Percentiles rank a stretch among this genome's conserved stretches.
These are phyloP conservation scores for Aplocera efformata DNA, from an alignment of 2,888 invertebrate species.

Conservation along the genomic window DNA sequence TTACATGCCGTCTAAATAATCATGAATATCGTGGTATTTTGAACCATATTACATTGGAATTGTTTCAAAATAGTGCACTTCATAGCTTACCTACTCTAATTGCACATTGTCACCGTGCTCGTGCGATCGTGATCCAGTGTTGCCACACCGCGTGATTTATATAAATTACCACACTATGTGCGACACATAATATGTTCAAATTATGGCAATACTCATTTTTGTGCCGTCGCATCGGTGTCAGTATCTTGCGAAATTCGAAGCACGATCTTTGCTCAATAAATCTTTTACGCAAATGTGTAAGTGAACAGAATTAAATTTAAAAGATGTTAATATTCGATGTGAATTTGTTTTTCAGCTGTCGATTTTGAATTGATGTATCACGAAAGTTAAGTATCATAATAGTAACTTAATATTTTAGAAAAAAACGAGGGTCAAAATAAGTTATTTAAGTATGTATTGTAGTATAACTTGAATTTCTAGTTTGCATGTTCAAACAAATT, in stretches of 20 bases:
- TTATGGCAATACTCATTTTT: conserved; percentile 45
- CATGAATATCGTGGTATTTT: too few relatives aligned
- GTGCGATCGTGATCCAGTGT: conserved; percentile 60
- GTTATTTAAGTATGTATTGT: too few relatives aligned
- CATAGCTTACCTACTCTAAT: conserved; percentile 44
- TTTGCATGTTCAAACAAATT: too few relatives aligned
- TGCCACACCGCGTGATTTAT: conserved; percentile 58
- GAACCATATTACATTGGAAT: conserved; percentile 7
- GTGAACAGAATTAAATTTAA: too few relatives aligned
- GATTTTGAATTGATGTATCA: too few relatives aligned
- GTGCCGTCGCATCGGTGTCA: conserved; percentile 8
- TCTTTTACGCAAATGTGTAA: conserved; percentile 1
- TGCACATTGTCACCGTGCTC: conserved; percentile 58
- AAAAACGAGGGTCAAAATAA: too few relatives aligned
- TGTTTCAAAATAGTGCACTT: conserved; percentile 13
- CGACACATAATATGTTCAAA: conserved; percentile 54
- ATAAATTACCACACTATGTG: conserved; percentile 55
- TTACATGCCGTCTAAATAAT: too few relatives aligned
- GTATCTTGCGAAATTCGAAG: conserved; percentile 11
- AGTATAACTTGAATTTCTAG: too few relatives aligned
- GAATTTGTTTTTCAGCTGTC: background rate
- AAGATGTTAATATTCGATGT: background rate
- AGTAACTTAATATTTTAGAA: too few relatives aligned
- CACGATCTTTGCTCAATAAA: conserved; percentile 12
- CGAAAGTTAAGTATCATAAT: too few relatives aligned